Conservation (phyloP, 2,888 invertebrate species). For the Chorisops tibialis region DNA sequence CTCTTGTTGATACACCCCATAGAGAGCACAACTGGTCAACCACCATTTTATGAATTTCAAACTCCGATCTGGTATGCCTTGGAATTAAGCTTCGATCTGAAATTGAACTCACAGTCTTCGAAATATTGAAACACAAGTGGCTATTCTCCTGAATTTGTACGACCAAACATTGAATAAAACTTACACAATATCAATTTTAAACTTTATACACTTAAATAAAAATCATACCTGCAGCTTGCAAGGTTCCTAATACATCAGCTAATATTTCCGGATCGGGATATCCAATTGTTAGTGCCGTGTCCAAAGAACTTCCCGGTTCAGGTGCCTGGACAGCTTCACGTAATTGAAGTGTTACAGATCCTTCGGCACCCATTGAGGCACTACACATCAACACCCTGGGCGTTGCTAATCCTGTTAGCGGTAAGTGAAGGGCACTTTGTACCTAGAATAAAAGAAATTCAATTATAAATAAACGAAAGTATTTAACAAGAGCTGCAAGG, state of each 20-base stretch:
- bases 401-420: conserved; percentile 47
- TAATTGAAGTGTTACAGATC: conserved; percentile 51
- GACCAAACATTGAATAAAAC: too few relatives aligned
- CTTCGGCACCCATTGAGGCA: conserved; percentile 52
- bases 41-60: too few relatives aligned
- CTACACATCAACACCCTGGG: conserved; percentile 48
- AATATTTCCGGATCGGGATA: conserved; percentile 74
- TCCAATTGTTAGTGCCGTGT: conserved; percentile 67
- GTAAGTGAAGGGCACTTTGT: conserved; percentile 51
- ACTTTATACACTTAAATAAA: too few relatives aligned
- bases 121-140: too few relatives aligned
- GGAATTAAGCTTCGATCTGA: too few relatives aligned
- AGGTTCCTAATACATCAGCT: conserved; percentile 67
- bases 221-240: conserved; percentile 56
- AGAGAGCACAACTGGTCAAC: too few relatives aligned
- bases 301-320: conserved; percentile 46
- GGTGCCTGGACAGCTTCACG: conserved; percentile 48
- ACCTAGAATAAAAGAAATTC: conserved; percentile 40
- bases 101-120: too few relatives aligned
- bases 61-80: too few relatives aligned
- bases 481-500: not conserved
- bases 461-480: conserved; percentile 18
- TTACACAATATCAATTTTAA: too few relatives aligned
- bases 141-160: too few relatives aligned
- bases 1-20: too few relatives aligned